phyloP scores from a whole-genome alignment of 1,140 invertebrate genomes.

The Hyles euphorbiae region DNA sequence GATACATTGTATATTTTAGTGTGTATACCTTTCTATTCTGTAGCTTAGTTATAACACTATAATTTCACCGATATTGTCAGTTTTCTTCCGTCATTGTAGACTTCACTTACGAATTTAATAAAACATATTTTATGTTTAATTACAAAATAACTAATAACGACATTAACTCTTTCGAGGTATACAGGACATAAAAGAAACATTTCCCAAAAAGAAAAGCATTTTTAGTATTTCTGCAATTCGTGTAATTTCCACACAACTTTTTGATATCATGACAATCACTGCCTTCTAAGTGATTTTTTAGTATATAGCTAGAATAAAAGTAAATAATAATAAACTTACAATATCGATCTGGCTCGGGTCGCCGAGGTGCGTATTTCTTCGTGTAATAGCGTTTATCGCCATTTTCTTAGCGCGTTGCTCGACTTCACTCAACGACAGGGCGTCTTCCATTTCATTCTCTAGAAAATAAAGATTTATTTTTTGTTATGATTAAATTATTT shows the following conservation, averaged over 20 bases:
- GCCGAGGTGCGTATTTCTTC: conserved; percentile 32
- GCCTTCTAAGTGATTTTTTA: not conserved
- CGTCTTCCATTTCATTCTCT: conserved; percentile 37
- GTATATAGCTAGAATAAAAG: conserved; percentile 1
- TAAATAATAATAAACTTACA: conserved; percentile 32
- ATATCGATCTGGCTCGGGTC: conserved; percentile 24
- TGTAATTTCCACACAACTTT: no score
- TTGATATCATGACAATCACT: not conserved
- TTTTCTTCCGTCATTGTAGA: no score
- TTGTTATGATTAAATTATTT: not conserved
- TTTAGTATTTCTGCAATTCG: no score
- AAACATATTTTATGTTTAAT: no score
- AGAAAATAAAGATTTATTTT: conserved; percentile 5
- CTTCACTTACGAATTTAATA: no score
- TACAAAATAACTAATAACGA: no score
- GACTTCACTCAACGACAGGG: conserved; percentile 56
- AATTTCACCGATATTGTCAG: no score
- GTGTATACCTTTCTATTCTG: not conserved
- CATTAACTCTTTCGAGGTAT: no score
- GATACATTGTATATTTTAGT: not conserved
- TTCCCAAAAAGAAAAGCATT: no score
- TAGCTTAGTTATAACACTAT: not conserved
- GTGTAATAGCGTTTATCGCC: conserved; percentile 46
- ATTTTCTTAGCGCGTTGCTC: conserved; percentile 50
- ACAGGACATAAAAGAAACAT: no score